Conservation (phyloP, 1,140 invertebrate species). For the Tetramorium alpestre region DNA sequence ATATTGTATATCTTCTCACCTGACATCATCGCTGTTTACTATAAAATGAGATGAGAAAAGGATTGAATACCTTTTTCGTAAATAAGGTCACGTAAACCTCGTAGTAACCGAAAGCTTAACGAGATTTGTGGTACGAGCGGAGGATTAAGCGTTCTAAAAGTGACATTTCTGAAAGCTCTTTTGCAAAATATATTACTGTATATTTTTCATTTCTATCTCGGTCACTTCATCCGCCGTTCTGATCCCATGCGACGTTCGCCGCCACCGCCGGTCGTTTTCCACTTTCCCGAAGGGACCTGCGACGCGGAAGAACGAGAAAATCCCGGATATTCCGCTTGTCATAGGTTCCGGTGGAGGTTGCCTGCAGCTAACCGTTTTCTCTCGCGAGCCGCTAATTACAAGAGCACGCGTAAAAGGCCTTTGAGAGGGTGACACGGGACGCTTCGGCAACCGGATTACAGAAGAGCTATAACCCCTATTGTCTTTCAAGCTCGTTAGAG, state of each 20-base stretch:
- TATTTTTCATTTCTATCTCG: slow-evolving; percentile 19
- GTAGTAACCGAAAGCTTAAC: neutral
- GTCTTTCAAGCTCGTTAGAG: slow-evolving; percentile 61
- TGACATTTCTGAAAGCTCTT: slow-evolving; percentile 21
- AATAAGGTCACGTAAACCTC: neutral
- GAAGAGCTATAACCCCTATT: slow-evolving; percentile 58
- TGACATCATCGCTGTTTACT: neutral
- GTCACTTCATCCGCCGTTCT: neutral
- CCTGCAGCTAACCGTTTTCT: slow-evolving; percentile 36
- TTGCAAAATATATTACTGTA: neutral
- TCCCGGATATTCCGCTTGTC: neutral
- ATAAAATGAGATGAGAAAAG: neutral
- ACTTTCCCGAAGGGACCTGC: neutral
- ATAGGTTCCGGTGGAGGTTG: neutral
- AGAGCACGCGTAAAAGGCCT: slow-evolving; percentile 45
- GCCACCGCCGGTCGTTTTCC: neutral
- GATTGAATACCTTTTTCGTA: neutral
- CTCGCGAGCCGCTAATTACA: slow-evolving; percentile 52
- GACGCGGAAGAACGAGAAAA: slow-evolving; percentile 19
- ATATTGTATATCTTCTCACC: neutral
- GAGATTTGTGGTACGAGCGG: slow-evolving; percentile 10
- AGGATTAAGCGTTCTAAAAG: slow-evolving; percentile 5
- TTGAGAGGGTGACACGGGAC: slow-evolving; percentile 53
- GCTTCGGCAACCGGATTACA: slow-evolving; percentile 47
- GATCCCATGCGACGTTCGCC: neutral